Base-by-base conservation (phyloP, 2,888 invertebrate genomes). In the Hoplodrina blanda region DNA sequence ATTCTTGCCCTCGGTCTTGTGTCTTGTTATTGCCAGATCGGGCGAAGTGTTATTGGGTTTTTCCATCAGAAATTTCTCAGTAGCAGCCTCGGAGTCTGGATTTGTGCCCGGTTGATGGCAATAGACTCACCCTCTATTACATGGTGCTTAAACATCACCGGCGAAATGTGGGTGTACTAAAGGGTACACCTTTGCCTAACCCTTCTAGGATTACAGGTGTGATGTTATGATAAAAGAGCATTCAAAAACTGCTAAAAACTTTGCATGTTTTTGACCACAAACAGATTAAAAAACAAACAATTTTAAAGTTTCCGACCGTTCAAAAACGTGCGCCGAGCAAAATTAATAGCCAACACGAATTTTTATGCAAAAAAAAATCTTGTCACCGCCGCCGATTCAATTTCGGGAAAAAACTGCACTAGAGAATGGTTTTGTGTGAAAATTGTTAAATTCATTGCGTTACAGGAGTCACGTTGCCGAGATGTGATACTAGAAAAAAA, bases 361-460 rank as follows among this genome's bases (percentile, higher is more conserved):
- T 63, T 73, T 79, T 77, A 65, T 63, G 2, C 54, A 80, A 77
- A 62, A 77, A 53, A 70, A 76, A 78, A 78, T 69, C 64, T 65
- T 69, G 74, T 72, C 79, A 75, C 73, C 76, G 59, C 79, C 72
- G 56, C 78, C 80, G 77, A 85, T 85, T 87, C 75, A 84, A 86
- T 87, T 85, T 75, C 63, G 62, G 52, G 60, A 77, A 84, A 83
- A 87, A 88, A 76, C 46, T 73, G 62, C 61, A 63, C 65, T 63
- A 74, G 65, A 78, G 83, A 85, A 84, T 78, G 69, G 69, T 83
- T 85, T 81, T 82, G 81, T 78, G 72, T 62, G 59, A 79, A 80
- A 82, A 83, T 81, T 69, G 73, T 73, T 65, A 83, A 80, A 84
- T 78, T 77, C 62, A 73, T 73, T 78, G 73, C 55, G 72, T 74